Evolutionary conservation across 2,888 invertebrate species (phyloP), one percentile per base, ranked within the genome.

Genomic region (Tromatobia lineatoria): DNA sequence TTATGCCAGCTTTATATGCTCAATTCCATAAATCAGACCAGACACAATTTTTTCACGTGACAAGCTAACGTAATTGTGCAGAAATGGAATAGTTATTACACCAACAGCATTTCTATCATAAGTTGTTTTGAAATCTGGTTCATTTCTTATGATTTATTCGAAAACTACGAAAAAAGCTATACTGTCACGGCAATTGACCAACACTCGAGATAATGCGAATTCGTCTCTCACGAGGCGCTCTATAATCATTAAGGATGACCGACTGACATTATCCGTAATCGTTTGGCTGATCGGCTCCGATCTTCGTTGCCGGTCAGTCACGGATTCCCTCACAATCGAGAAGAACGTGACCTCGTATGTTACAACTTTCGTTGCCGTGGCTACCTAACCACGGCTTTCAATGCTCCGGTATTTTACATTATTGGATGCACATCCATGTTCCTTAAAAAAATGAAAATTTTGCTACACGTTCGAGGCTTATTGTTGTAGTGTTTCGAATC

Each of bases 251-350:
- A 91, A 89, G 80, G 90, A 90, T 89, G 88, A 90, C 90, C 90
- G 91, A 91, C 90, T 91, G 93, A 92, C 92, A 92, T 93, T 91
- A 92, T 91, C 91, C 85, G 86, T 91, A 92, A 93, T 92, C 90
- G 89, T 80, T 84, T 66, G 64, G 76, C 77, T 69, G 83, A 82
- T 71, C 74, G 86, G 84, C 78, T 79, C 67, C 84, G 89, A 88
- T 89, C 87, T 73, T 76, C 80, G 70, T 69, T 4, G 69, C 59
- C 47, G 38, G 29, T 57, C 80, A 42, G 67, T 15, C 61, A 25
- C 18, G 25, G 61, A 86, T 87, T 88, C 89, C 88, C 87, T 87
- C 83, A 79, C 86, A 87, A 89, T 88, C 81, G 85, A 69, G 57
- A 66, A 76, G 87, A 89, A 89, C 90, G 89, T 90, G 91, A 89